These are phyloP conservation scores for Pterophyllum scalare DNA, from an alignment of 2,113 vertebrate genomes.

Conservation along the genomic window DNA sequence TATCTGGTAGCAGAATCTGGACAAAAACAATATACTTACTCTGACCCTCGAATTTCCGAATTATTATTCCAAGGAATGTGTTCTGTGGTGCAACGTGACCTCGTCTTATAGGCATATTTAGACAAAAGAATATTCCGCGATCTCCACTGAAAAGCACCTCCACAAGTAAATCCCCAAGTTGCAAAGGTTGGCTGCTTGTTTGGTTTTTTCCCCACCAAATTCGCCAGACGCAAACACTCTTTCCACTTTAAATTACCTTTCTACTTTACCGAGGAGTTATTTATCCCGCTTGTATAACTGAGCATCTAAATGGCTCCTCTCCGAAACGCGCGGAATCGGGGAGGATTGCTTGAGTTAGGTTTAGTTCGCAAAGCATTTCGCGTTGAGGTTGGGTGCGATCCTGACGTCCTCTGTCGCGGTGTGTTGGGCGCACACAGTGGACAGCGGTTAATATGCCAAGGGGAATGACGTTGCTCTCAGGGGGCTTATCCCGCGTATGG, in stretches of 20 bases:
- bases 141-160: slow-evolving; percentile 64
- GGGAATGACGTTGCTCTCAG: slow-evolving; percentile 83
- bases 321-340: slow-evolving; percentile 71
- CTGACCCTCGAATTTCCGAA: slow-evolving; percentile 99
- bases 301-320: slow-evolving; percentile 66
- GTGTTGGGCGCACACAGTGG: slow-evolving; percentile 77
- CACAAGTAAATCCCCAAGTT: slow-evolving; percentile 82
- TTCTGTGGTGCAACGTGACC: slow-evolving; percentile 99
- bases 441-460: slow-evolving; percentile 80
- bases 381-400: slow-evolving; percentile 83
- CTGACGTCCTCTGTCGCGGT: slow-evolving; percentile 79
- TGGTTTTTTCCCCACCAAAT: slow-evolving; percentile 73
- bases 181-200: slow-evolving; percentile 80
- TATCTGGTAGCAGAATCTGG: neutral
- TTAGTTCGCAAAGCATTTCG: slow-evolving; percentile 86
- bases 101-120: slow-evolving; percentile 98
- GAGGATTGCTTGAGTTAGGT: slow-evolving; percentile 72
- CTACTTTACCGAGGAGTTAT: slow-evolving; percentile 51
- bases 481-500: slow-evolving; percentile 81
- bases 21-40: slow-evolving; percentile 87
- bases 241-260: slow-evolving; percentile 73
- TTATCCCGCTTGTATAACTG: slow-evolving; percentile 65
- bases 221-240: slow-evolving; percentile 71
- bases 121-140: slow-evolving; percentile 70
- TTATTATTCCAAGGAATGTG: slow-evolving; percentile 98